Evolutionary conservation across 2,797 vertebrate species (phyloP).

Genomic region (Coregonus suidteri): DNA sequence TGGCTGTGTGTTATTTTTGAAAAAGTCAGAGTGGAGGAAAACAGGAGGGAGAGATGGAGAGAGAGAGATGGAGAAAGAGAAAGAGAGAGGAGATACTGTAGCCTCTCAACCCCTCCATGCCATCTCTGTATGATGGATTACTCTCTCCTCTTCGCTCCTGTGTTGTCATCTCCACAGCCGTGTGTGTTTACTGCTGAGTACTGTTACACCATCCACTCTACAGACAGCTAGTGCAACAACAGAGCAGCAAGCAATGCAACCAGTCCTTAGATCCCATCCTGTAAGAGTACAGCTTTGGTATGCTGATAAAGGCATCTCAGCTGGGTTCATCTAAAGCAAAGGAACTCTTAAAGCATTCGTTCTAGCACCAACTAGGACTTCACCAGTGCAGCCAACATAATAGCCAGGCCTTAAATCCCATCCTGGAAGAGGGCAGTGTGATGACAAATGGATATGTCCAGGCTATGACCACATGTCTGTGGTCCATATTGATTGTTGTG

Average conservation of each 20-base stretch:
- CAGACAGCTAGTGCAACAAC: neutral
- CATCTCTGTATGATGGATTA: conserved; percentile 53
- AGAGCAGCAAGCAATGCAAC: conserved; percentile 10
- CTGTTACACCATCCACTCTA: neutral
- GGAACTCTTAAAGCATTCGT: neutral
- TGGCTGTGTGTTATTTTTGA: conserved; percentile 59
- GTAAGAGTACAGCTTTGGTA: neutral
- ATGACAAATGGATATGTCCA: neutral
- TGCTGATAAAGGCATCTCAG: conserved; percentile 6
- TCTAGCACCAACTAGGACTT: neutral
- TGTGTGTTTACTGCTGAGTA: conserved; percentile 40
- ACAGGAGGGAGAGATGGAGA: neutral
- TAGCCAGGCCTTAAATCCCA: conserved; percentile 35
- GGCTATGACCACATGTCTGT: neutral
- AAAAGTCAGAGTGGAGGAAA: conserved; percentile 26
- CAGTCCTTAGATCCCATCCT: conserved; percentile 33
- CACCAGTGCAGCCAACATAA: conserved; percentile 3
- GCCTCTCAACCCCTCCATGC: conserved; percentile 10
- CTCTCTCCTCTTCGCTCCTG: conserved; percentile 31
- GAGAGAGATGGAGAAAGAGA: neutral
- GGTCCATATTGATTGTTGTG: neutral
- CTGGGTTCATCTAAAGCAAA: conserved; percentile 1
- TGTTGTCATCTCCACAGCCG: conserved; percentile 40
- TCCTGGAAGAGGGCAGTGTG: neutral
- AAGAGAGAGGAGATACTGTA: conserved; percentile 24